Conservation (phyloP, 2,888 invertebrate genomes). For the Pycnomerus fuliginosus region DNA sequence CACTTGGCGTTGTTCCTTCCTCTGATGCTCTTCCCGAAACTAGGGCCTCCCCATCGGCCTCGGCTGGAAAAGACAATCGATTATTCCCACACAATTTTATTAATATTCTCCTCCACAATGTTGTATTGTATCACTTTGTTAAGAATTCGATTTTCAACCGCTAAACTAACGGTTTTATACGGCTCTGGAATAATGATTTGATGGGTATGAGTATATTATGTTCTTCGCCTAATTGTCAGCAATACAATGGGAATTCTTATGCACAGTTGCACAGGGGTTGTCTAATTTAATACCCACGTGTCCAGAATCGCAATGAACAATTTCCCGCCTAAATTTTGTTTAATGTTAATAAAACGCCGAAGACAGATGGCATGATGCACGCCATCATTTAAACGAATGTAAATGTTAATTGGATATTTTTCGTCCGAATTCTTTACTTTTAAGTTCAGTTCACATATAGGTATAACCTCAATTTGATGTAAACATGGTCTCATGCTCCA, state of each 20-base stretch:
- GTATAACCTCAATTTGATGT: constrained; percentile 13
- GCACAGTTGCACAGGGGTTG: constrained; percentile 9
- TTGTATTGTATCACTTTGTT: constrained; percentile 22
- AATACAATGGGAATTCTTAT: constrained; percentile 13
- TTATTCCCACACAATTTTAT: constrained; percentile 5
- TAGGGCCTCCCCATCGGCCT: constrained; percentile 41
- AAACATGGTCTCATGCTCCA: constrained; percentile 14
- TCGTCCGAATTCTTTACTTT: constrained; percentile 13
- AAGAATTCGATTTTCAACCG: constrained; percentile 23
- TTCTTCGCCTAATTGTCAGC: constrained; percentile 25
- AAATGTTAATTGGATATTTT: constrained; percentile 1
- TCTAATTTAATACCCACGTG: too few species aligned
- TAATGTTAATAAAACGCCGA: too few species aligned
- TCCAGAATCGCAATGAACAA: too few species aligned
- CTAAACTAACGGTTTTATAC: constrained; percentile 30
- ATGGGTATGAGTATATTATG: constrained; percentile 7
- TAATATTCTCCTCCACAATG: constrained; percentile 14
- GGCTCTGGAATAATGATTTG: constrained; percentile 21
- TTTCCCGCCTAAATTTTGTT: too few species aligned
- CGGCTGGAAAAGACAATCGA: constrained; percentile 36
- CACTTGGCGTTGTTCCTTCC: constrained; percentile 36
- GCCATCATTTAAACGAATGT: not conserved
- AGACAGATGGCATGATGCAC: too few species aligned
- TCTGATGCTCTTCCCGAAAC: constrained; percentile 30
- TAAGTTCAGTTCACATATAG: constrained; percentile 3